Conservation (phyloP, 2,797 vertebrate species). For the Scarus forsteni region DNA sequence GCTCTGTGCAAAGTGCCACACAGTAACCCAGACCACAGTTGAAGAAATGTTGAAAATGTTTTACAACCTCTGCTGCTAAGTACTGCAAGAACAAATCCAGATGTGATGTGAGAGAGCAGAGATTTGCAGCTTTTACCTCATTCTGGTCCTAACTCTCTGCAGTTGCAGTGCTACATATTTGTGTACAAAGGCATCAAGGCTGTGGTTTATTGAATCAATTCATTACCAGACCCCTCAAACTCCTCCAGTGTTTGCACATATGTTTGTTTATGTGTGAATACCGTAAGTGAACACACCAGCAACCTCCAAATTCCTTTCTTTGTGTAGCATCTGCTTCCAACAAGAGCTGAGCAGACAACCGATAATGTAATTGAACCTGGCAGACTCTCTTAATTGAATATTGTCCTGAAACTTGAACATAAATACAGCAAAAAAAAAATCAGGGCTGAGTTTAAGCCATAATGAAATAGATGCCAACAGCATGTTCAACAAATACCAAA, state of each 20-base stretch:
- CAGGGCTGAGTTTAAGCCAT: conserved; percentile 45
- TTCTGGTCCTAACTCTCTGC: conserved; percentile 35
- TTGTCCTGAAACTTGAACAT: conserved; percentile 58
- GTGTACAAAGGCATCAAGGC: conserved; percentile 62
- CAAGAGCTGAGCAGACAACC: conserved; percentile 23
- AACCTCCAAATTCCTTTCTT: conserved; percentile 51
- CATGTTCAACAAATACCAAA: conserved; percentile 58
- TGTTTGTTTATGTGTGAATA: not conserved
- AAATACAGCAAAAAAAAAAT: conserved; percentile 45
- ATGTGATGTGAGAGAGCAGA: conserved; percentile 52
- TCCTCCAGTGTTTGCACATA: not conserved
- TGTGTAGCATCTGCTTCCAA: conserved; percentile 27
- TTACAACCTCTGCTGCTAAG: conserved; percentile 47
- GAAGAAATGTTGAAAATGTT: conserved; percentile 58
- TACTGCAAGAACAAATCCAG: conserved; percentile 58
- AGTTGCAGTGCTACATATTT: conserved; percentile 32
- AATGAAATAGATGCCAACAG: conserved; percentile 46
- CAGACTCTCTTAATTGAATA: conserved; percentile 47
- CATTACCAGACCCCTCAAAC: conserved; percentile 42
- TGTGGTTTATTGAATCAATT: conserved; percentile 46
- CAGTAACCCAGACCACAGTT: conserved; percentile 58
- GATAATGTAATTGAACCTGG: conserved; percentile 55
- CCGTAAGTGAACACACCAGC: conserved; percentile 25
- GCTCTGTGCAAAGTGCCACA: conserved; percentile 67
- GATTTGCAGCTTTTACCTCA: conserved; percentile 31